Evolutionary conservation across 1,140 invertebrate genomes (phyloP).

Genomic region (Archivesica marissinica): DNA sequence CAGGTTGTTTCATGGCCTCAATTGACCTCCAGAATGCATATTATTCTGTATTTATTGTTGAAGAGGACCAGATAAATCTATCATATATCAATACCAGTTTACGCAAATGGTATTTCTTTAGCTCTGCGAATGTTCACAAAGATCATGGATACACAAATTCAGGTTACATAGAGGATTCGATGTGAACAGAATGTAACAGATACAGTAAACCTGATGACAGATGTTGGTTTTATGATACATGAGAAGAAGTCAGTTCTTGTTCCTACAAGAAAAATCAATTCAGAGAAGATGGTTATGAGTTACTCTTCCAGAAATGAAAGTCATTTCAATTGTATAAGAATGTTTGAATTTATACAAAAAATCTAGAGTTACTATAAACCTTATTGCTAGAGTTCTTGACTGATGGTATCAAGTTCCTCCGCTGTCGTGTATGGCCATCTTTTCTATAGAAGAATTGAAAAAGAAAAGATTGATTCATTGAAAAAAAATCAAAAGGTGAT

Average conservation of each 20-base stretch:
- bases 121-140: constrained; percentile 56
- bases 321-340: constrained; percentile 41
- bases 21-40: constrained; percentile 66
- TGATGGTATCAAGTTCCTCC: constrained; percentile 21
- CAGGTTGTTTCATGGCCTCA: constrained; percentile 61
- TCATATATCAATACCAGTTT: constrained; percentile 14
- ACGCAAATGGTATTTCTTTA: constrained; percentile 55
- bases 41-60: constrained; percentile 43
- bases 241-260: constrained; percentile 55
- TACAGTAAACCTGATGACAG: constrained; percentile 16
- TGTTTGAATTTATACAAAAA: background rate
- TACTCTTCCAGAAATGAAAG: constrained; percentile 36
- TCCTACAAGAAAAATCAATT: constrained; percentile 57
- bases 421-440: constrained; percentile 20
- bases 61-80: constrained; percentile 25
- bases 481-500: background rate
- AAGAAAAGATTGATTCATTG: constrained; percentile 9
- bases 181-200: constrained; percentile 39
- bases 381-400: background rate
- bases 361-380: background rate
- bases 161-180: constrained; percentile 60
- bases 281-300: constrained; percentile 47
- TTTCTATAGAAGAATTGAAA: constrained; percentile 23
- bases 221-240: constrained; percentile 61
- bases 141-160: constrained; percentile 44